phyloP scores from a whole-genome alignment of 2,113 vertebrate genomes.

The Setophaga coronata region DNA sequence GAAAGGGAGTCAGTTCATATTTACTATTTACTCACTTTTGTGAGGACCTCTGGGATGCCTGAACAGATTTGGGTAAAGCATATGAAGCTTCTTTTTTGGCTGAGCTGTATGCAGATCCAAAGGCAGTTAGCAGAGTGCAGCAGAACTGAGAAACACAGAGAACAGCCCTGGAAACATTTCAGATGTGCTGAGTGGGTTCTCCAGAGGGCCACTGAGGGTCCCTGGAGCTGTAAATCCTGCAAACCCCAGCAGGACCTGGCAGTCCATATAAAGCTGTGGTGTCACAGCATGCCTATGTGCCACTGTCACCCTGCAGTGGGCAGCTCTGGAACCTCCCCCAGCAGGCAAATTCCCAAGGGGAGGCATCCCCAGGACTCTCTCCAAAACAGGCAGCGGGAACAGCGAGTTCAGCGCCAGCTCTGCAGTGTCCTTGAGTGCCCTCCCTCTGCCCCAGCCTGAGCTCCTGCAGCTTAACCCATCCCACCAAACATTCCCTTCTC shows the following conservation, averaged over 20 bases:
- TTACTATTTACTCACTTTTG: background rate
- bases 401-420: slow-evolving; percentile 38
- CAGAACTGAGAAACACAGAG: background rate
- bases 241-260: background rate
- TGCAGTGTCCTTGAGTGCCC: slow-evolving; percentile 66
- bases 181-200: background rate
- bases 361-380: slow-evolving; percentile 46
- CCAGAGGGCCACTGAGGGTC: background rate
- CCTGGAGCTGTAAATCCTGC: background rate
- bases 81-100: background rate
- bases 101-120: background rate
- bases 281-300: slow-evolving; percentile 1
- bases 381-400: slow-evolving; percentile 56
- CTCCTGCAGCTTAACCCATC: slow-evolving; percentile 14
- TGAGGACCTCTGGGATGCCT: background rate
- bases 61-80: background rate
- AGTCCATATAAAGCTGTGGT: background rate
- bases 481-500: background rate
- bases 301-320: background rate
- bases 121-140: background rate
- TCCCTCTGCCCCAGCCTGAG: slow-evolving; percentile 17
- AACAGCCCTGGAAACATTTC: background rate
- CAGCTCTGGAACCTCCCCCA: background rate
- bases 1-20: background rate
- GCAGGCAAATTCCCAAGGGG: slow-evolving; percentile 7